phyloP scores from a whole-genome alignment of 2,797 vertebrate genomes.

The Ficedula albicollis region DNA sequence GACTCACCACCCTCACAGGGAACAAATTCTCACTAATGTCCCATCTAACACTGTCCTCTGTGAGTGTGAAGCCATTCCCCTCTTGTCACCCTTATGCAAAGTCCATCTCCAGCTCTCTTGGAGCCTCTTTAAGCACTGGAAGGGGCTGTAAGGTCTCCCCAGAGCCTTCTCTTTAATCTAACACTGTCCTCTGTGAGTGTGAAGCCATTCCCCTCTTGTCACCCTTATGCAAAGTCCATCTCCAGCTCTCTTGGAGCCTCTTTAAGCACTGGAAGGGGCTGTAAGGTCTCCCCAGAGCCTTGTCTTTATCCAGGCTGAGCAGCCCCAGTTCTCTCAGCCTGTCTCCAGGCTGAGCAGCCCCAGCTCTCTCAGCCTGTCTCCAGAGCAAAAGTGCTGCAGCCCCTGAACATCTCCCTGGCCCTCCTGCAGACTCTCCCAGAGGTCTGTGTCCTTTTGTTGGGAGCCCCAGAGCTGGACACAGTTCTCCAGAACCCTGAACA shows the following conservation, averaged over 20 bases:
- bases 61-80: not conserved
- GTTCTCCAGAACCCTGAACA: not conserved
- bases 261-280: too few relatives aligned
- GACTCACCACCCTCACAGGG: fast-evolving
- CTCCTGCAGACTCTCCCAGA: too few relatives aligned
- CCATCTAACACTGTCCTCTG: not conserved
- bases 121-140: not conserved
- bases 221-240: too few relatives aligned
- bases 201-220: too few relatives aligned
- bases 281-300: too few relatives aligned
- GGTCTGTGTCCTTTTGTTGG: not conserved
- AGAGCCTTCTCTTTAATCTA: not conserved
- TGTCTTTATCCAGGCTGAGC: too few relatives aligned
- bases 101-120: not conserved
- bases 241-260: too few relatives aligned
- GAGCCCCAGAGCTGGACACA: not conserved
- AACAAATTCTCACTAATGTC: not conserved
- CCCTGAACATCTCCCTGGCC: too few relatives aligned
- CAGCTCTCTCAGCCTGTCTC: not conserved
- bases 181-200: too few relatives aligned
- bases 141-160: not conserved
- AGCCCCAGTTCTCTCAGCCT: too few relatives aligned
- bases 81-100: not conserved
- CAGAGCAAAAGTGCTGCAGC: not conserved
- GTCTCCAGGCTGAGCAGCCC: not conserved